Conservation (phyloP, 2,113 vertebrate species). For the Loxodonta africana region DNA sequence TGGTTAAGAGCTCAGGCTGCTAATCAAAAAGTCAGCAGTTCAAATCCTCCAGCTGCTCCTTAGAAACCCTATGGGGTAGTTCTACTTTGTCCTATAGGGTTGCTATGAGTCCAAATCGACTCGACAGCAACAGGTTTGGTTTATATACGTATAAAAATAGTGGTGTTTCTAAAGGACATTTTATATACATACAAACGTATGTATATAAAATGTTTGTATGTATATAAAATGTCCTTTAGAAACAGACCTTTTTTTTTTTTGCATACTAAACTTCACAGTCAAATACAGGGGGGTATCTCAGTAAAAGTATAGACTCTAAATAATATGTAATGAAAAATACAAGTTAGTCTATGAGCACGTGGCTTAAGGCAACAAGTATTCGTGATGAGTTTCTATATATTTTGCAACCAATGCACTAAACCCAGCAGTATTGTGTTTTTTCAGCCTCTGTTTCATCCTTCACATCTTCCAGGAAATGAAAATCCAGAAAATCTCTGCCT, state of each 20-base stretch:
- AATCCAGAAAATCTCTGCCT: constrained; percentile 64
- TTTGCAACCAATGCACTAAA: constrained; percentile 48
- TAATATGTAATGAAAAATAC: constrained; percentile 62
- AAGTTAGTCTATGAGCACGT: constrained; percentile 17
- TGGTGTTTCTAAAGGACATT: no score
- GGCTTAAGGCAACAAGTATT: constrained; percentile 67
- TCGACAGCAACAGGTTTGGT: no score
- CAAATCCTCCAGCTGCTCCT: no score
- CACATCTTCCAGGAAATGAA: constrained; percentile 73
- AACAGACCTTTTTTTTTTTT: constrained; percentile 40
- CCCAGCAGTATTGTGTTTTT: constrained; percentile 16
- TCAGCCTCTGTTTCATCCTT: constrained; percentile 51
- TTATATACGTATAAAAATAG: no score
- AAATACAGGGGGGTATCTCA: constrained; percentile 9
- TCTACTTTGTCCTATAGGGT: no score
- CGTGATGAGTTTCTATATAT: constrained; percentile 70
- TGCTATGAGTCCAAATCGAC: no score
- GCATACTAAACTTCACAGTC: constrained; percentile 58
- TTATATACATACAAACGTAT: no score
- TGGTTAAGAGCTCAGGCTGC: no score
- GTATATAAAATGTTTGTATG: no score
- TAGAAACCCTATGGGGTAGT: no score
- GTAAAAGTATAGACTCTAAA: constrained; percentile 62
- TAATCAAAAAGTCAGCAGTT: no score
- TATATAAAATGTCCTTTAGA: constrained; percentile 47